A percentile compares a stretch with the other conserved stretches of the same genome.
These are phyloP conservation scores for Diceros bicornis DNA, from an alignment of 2,797 vertebrate species.

Conservation along the genomic window DNA sequence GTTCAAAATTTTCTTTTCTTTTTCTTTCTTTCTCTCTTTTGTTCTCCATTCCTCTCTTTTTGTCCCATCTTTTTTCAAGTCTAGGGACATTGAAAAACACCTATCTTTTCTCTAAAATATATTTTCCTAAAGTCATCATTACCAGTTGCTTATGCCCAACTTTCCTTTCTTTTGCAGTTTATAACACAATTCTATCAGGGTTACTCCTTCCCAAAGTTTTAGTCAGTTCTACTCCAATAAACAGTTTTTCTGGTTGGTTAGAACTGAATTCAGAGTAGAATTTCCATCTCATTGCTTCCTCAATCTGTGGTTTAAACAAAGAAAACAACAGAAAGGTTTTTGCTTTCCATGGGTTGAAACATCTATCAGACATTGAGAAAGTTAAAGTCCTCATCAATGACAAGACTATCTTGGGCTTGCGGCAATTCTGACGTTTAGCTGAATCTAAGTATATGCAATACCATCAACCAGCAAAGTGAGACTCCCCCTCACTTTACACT, in stretches of 20 bases:
- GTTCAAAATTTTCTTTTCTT: not conserved
- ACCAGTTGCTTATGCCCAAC: not conserved
- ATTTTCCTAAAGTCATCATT: not conserved
- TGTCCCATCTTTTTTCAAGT: not conserved
- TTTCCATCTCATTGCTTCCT: constrained; percentile 19
- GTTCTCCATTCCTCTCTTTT: not conserved
- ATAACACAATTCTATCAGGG: not conserved
- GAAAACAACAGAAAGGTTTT: constrained; percentile 49
- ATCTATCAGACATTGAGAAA: not conserved
- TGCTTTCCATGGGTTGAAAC: constrained; percentile 31
- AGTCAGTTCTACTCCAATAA: constrained; percentile 20
- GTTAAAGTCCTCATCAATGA: not conserved
- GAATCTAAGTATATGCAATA: not conserved
- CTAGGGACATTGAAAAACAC: not conserved
- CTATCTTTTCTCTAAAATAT: not conserved
- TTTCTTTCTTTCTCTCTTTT: not conserved
- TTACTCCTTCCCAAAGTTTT: not conserved
- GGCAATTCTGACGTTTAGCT: constrained; percentile 23
- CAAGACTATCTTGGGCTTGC: not conserved
- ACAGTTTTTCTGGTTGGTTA: not conserved
- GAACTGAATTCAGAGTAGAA: constrained; percentile 8
- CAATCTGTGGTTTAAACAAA: constrained; percentile 31
- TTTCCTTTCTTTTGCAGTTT: not conserved
- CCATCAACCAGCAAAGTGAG: constrained; percentile 26
- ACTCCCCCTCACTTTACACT: not conserved